These are phyloP conservation scores for Hydrochoerus hydrochaeris DNA, from an alignment of 2,113 vertebrate species.

Conservation along the genomic window DNA sequence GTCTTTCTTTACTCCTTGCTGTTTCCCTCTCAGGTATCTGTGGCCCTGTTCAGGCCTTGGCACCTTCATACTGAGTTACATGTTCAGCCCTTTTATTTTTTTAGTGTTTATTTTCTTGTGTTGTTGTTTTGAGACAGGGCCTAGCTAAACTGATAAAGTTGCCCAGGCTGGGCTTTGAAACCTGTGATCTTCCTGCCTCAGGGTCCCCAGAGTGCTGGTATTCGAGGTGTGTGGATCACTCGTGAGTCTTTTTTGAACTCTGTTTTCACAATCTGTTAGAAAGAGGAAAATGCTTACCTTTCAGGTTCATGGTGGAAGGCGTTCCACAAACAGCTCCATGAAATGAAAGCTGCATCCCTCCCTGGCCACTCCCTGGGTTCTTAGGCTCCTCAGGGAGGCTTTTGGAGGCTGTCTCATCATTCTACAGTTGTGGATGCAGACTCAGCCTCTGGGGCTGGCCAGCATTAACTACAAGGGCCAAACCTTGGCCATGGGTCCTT, in stretches of 20 bases:
- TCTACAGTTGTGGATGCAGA: not conserved
- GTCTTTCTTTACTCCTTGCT: not conserved
- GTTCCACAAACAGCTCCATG: accelerated
- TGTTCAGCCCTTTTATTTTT: not conserved
- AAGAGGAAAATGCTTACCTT: not conserved
- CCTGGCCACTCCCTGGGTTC: not conserved
- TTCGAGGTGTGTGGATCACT: not conserved
- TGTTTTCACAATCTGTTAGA: conserved; percentile 8
- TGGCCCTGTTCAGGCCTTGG: not conserved
- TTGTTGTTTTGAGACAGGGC: not conserved
- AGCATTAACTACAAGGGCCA: accelerated
- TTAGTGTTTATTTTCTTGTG: not conserved
- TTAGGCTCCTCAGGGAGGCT: not conserved
- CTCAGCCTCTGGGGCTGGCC: no score
- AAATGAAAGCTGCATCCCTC: not conserved
- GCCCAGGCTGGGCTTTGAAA: not conserved
- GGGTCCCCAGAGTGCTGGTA: not conserved
- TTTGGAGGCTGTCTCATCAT: not conserved
- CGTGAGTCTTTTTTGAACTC: not conserved
- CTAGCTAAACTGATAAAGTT: not conserved
- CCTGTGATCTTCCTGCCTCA: not conserved
- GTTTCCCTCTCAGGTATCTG: not conserved
- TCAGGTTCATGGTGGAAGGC: not conserved
- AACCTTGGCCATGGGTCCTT: not conserved
- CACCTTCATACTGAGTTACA: not conserved